Conservation (phyloP, 1,140 invertebrate genomes). For the Hypsibius dujardini region DNA sequence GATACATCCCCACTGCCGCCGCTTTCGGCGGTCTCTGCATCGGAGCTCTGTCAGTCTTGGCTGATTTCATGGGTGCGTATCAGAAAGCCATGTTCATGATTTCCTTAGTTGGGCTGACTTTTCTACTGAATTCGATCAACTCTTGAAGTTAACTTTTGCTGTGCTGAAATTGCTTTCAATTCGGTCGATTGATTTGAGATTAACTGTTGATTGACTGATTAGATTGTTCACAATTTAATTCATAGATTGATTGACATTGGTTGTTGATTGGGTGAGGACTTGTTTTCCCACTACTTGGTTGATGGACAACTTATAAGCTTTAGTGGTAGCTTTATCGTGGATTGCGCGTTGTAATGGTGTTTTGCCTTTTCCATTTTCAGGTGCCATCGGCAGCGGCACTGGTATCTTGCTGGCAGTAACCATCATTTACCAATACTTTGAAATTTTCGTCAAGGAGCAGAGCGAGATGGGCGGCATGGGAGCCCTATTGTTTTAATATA, state of each 20-base stretch:
- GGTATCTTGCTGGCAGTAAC: slow-evolving; percentile 97
- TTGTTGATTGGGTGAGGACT: not conserved
- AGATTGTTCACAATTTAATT: slow-evolving; percentile 2
- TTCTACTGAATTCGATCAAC: too few relatives aligned
- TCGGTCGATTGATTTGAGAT: too few relatives aligned
- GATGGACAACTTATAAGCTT: too few relatives aligned
- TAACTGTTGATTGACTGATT: too few relatives aligned
- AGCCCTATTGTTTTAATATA: slow-evolving; percentile 72
- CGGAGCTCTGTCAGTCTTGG: slow-evolving; percentile 88
- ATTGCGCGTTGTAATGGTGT: too few relatives aligned
- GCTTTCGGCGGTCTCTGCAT: slow-evolving; percentile 97
- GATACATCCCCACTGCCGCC: slow-evolving; percentile 98
- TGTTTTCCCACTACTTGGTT: slow-evolving; percentile 16
- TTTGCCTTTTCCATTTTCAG: too few relatives aligned
- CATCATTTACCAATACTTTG: slow-evolving; percentile 99
- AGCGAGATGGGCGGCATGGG: slow-evolving; percentile 99
- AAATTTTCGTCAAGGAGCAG: slow-evolving; percentile 99
- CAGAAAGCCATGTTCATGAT: too few relatives aligned
- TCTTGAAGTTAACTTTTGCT: too few relatives aligned
- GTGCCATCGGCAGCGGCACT: slow-evolving; percentile 94
- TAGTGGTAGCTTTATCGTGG: too few relatives aligned
- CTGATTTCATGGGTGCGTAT: slow-evolving; percentile 72
- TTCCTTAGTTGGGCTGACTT: too few relatives aligned
- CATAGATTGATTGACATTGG: slow-evolving; percentile 18
- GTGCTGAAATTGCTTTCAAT: too few relatives aligned